Evolutionary conservation across 1,140 invertebrate species (phyloP), one percentile per base, ranked within the genome.

Genomic region (Gerris buenoi): DNA sequence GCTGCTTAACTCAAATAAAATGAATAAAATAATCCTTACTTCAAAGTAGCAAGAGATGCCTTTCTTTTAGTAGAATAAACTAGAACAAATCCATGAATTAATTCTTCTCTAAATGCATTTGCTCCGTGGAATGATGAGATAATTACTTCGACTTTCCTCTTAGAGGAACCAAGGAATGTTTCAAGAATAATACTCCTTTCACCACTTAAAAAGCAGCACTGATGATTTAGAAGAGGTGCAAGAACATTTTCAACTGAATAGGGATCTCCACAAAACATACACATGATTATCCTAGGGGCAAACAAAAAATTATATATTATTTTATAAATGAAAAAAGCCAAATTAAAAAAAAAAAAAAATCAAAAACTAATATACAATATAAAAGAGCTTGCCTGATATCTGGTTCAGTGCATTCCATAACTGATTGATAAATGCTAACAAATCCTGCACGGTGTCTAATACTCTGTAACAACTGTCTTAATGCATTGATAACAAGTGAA

Each of bases 201-300:
- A 5, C 89, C 89, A 67, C 88, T 90, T 65, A 94, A 83, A 75
- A 91, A 89, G 77, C 90, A 91, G 67, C 87, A 89, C 65, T 91
- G 89, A 76, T 96, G 91, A 73, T 86, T 87, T 56, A 97, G 80
- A 66, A 98, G 79, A 1, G 95, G 94, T 33, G 86, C 86, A 22
- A 98, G 80, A 61, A 97, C 88, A 70, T 91, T 89, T 76, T 95
- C 93, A 57, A 95, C 86, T 1, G 88, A 88, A 74, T 90, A 97
- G 18, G 92, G 90, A 80, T 98, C 95, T 59, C 94, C 95, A 79
- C 95, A 98, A 76, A 97, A 94, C 84, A 97, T 88, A 77, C 93
- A 97, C 85, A 97, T 90, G 73, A 97, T 91, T 77, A 98, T 92
- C 71, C 89, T 88, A 73, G 74, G 80, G 77, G 67, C 66, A 68